Conservation (phyloP, 1,140 invertebrate species). For the Teleopsis dalmanni region DNA sequence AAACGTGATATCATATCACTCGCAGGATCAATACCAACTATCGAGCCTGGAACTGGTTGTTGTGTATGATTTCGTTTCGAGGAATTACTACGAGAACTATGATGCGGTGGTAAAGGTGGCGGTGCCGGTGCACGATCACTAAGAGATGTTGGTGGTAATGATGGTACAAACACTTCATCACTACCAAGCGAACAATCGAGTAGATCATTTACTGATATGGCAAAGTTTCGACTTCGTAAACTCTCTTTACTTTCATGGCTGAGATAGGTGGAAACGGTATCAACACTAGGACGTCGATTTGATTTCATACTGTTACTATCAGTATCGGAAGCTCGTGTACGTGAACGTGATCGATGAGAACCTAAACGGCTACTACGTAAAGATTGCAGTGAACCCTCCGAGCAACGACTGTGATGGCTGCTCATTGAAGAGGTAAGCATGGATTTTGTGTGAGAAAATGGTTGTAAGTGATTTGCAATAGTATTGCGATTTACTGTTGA, state of each 20-base stretch:
- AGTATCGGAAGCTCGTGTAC: slow-evolving; percentile 47
- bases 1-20: slow-evolving; percentile 69
- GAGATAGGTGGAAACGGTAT: slow-evolving; percentile 80
- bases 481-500: too few species aligned
- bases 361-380: slow-evolving; percentile 42
- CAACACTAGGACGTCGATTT: slow-evolving; percentile 67
- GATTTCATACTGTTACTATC: slow-evolving; percentile 64
- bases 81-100: slow-evolving; percentile 2
- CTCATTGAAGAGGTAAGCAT: slow-evolving; percentile 40
- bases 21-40: slow-evolving; percentile 54
- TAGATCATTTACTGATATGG: slow-evolving; percentile 58
- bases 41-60: slow-evolving; percentile 38
- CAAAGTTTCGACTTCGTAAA: slow-evolving; percentile 38
- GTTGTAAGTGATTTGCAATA: slow-evolving; percentile 17
- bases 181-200: slow-evolving; percentile 62
- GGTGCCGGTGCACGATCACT: slow-evolving; percentile 33
- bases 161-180: slow-evolving; percentile 58
- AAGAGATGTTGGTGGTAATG: slow-evolving; percentile 33
- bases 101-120: slow-evolving; percentile 20
- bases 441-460: slow-evolving; percentile 32
- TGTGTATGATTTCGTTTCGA: slow-evolving; percentile 23
- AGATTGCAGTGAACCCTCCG: slow-evolving; percentile 37
- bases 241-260: slow-evolving; percentile 73
- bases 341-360: slow-evolving; percentile 37
- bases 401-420: slow-evolving; percentile 41